Evolutionary conservation across 2,797 vertebrate species (phyloP).

Genomic region (Monodelphis domestica): DNA sequence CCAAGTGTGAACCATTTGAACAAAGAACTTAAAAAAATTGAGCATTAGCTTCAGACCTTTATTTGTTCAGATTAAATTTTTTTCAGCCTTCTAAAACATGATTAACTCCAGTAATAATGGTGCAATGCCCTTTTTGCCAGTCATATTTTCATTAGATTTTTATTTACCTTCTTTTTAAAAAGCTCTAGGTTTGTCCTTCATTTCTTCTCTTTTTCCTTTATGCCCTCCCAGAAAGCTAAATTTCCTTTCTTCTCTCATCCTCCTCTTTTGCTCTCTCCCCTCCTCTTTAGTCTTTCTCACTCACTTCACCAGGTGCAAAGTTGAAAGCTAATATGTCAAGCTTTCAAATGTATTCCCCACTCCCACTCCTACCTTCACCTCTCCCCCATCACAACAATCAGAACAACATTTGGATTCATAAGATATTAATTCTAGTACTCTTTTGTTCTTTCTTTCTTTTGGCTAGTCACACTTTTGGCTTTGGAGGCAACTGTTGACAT

Average conservation of each 20-base stretch:
- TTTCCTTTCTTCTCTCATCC: neutral
- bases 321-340: conserved; percentile 67
- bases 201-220: conserved; percentile 16
- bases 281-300: conserved; percentile 24
- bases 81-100: conserved; percentile 13
- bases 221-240: conserved; percentile 6
- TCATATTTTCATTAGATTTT: conserved; percentile 45
- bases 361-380: conserved; percentile 11
- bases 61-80: conserved; percentile 41
- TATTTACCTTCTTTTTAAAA: conserved; percentile 34
- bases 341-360: conserved; percentile 56
- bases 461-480: conserved; percentile 43
- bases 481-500: conserved; percentile 67
- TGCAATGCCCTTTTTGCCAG: conserved; percentile 52
- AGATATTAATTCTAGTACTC: conserved; percentile 68
- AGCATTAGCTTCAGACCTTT: neutral
- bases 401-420: conserved; percentile 67
- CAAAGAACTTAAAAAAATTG: neutral
- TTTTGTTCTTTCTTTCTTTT: conserved; percentile 64
- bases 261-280: neutral
- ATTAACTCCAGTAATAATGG: conserved; percentile 40
- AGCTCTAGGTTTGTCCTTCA: conserved; percentile 53
- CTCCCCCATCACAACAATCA: conserved; percentile 71
- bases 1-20: neutral
- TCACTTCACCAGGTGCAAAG: conserved; percentile 72